Evolutionary conservation across 2,888 invertebrate species (phyloP).

Genomic region (Nemoura dubitans): DNA sequence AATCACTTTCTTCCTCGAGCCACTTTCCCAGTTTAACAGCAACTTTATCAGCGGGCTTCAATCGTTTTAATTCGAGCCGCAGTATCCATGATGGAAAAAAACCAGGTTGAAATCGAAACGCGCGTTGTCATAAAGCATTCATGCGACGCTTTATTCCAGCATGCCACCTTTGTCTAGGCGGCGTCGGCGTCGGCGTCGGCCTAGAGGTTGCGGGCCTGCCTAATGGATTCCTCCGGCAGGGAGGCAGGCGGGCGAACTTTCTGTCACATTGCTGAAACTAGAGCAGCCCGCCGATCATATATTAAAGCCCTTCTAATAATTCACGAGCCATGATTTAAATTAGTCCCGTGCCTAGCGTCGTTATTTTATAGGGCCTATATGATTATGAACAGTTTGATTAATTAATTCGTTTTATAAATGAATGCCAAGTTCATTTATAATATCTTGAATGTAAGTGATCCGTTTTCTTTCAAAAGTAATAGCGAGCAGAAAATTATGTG

Average conservation of each 20-base stretch:
- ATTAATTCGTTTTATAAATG: conserved; percentile 12
- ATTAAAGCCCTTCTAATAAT: conserved; percentile 5
- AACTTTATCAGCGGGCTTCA: background rate
- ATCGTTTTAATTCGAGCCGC: background rate
- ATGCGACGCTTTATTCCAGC: conserved; percentile 3
- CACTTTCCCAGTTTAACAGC: background rate
- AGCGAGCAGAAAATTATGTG: background rate
- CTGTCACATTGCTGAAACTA: background rate
- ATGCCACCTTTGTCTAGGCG: background rate
- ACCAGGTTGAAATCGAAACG: background rate
- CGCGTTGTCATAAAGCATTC: conserved; percentile 12
- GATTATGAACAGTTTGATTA: conserved; percentile 4
- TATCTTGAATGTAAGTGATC: background rate
- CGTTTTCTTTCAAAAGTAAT: conserved; percentile 3
- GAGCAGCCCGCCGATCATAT: background rate
- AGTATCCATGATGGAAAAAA: background rate
- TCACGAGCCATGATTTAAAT: background rate
- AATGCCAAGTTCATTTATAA: conserved; percentile 12
- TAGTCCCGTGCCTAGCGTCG: background rate
- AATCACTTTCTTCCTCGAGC: background rate
- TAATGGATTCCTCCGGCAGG: conserved; percentile 9
- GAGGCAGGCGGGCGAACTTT: background rate
- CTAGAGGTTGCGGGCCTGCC: background rate
- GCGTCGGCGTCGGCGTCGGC: background rate
- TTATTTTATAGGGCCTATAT: background rate